Evolutionary conservation across 2,113 vertebrate species (phyloP).

Genomic region (Nothocercus nigrocapillus): DNA sequence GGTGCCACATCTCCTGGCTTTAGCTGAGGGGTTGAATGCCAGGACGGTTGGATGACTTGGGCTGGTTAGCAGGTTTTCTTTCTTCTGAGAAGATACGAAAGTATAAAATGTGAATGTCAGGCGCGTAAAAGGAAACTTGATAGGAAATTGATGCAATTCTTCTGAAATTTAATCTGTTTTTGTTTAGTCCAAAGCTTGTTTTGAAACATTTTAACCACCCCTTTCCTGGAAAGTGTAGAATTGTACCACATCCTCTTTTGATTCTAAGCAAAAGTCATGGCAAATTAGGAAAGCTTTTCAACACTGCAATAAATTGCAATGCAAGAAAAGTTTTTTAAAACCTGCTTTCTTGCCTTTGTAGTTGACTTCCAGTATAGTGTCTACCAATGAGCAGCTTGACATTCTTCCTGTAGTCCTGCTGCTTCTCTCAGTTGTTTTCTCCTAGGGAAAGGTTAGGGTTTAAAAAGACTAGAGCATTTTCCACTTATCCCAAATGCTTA

Average conservation of each 20-base stretch:
- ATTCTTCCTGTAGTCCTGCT: neutral
- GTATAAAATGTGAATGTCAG: neutral
- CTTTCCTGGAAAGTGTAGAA: conserved; percentile 27
- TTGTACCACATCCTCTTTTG: neutral
- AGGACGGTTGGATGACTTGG: neutral
- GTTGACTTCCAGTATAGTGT: neutral
- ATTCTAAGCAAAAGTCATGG: neutral
- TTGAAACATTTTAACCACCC: neutral
- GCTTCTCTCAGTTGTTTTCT: neutral
- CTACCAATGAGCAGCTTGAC: neutral
- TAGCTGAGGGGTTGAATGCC: neutral
- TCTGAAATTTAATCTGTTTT: neutral
- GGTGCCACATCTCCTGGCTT: neutral
- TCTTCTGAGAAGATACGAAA: neutral
- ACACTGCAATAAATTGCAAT: neutral
- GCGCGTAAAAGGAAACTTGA: neutral
- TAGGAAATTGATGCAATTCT: neutral
- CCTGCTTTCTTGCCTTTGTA: neutral
- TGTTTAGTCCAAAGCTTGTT: neutral
- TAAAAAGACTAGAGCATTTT: neutral
- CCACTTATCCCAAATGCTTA: neutral
- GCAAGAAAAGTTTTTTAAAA: neutral
- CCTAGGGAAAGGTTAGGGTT: neutral
- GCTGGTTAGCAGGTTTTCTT: neutral
- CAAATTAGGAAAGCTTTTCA: neutral